phyloP scores from a whole-genome alignment of 1,140 invertebrate species.

The Heterodera schachtii region DNA sequence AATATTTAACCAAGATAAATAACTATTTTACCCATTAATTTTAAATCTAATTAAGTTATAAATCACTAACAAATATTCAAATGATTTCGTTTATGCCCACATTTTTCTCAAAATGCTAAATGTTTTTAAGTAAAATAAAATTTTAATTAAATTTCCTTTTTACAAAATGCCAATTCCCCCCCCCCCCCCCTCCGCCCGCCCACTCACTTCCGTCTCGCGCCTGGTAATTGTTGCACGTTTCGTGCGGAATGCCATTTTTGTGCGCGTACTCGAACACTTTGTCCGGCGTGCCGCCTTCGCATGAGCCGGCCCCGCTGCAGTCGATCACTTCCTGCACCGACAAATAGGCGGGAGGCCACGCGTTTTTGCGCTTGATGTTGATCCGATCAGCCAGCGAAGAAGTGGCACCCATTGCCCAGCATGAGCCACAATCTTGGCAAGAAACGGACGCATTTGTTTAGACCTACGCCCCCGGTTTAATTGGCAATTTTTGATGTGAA shows the following conservation, averaged over 20 bases:
- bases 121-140: background rate
- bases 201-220: conserved; percentile 67
- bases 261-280: conserved; percentile 67
- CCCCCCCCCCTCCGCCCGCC: too few relatives aligned
- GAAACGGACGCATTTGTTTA: background rate
- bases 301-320: conserved; percentile 67
- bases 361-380: conserved; percentile 68
- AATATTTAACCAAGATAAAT: background rate
- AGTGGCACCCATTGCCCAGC: conserved; percentile 67
- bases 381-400: conserved; percentile 69
- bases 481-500: too few relatives aligned
- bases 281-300: conserved; percentile 67
- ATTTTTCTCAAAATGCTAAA: conserved; percentile 25
- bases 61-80: background rate
- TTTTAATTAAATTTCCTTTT: background rate
- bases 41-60: too few relatives aligned
- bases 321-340: conserved; percentile 67
- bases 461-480: too few relatives aligned
- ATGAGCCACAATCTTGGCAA: conserved; percentile 69
- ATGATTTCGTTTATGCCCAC: conserved; percentile 7
- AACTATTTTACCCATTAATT: too few relatives aligned
- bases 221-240: conserved; percentile 70
- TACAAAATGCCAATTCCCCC: background rate
- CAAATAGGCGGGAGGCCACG: conserved; percentile 69
- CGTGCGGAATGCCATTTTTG: conserved; percentile 68